phyloP scores from a whole-genome alignment of 2,888 invertebrate species.

The Beris chalybata region DNA sequence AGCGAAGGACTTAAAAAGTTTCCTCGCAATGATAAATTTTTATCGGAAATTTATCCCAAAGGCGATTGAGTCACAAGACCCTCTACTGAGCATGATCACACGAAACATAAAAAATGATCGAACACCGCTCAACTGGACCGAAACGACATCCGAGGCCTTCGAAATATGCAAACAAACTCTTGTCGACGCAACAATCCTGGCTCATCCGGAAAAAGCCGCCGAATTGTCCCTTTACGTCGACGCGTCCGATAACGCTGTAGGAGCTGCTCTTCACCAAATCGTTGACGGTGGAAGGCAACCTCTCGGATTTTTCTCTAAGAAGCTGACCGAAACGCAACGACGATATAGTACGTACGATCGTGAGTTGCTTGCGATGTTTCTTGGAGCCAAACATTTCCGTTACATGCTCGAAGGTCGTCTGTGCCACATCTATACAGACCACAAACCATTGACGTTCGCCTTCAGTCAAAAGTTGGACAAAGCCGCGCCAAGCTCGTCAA shows the following conservation, averaged over 20 bases:
- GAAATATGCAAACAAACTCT: not conserved
- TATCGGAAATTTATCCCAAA: constrained; percentile 3
- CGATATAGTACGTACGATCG: no score
- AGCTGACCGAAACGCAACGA: no score
- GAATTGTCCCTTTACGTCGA: not conserved
- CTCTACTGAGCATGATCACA: not conserved
- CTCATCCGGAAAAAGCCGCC: not conserved
- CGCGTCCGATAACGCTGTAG: not conserved
- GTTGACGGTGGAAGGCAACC: not conserved
- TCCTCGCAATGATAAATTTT: not conserved
- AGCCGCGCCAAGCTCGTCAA: no score
- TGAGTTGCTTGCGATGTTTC: no score
- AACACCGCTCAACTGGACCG: not conserved
- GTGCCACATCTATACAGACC: no score
- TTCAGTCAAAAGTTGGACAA: no score
- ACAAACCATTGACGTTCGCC: no score
- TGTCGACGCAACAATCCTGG: not conserved
- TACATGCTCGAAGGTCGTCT: no score
- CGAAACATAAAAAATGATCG: not conserved
- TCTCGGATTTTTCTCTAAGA: no score
- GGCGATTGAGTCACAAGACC: not conserved
- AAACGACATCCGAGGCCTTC: not conserved
- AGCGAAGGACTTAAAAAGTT: not conserved
- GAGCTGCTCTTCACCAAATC: not conserved
- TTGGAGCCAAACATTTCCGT: no score